Evolutionary conservation across 2,113 vertebrate genomes (phyloP), one percentile per base, ranked within the genome.

Genomic region (Malurus cyaneus): DNA sequence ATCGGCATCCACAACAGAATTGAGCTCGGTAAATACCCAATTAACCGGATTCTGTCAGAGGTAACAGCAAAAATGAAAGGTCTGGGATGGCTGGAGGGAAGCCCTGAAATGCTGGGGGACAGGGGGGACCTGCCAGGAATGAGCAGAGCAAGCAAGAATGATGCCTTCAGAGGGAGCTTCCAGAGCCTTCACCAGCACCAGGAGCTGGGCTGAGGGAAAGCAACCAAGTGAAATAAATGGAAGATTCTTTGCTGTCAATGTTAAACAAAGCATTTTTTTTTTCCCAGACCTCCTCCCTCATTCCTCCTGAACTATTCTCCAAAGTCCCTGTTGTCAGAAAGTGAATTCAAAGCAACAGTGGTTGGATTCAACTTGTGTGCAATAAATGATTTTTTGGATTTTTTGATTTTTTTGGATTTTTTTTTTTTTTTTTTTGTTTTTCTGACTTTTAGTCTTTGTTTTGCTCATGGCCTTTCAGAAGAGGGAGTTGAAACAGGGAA

Each of bases 1-100:
- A 88, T 78, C 88, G 95, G 93, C 82, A 95, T 92, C 94, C 93
- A 94, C 60, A 90, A 67, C 85, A 78, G 79, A 94, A 72, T 36
- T 54, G 79, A 95, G 85, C 90, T 94, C 9, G 0, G 93, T 92
- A 95, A 96, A 96, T 57, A 92, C 29, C 21, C 86, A 92, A 64
- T 96, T 88, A 92, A 83, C 64, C 0, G 0, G 41, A 49, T 61
- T 81, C 52, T 92, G 69, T 56, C 57, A 61, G 88, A 84, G 36
- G 47, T 0, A 21, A 56, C n/a, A 60, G 72, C 60, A 78, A 76
- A 70, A 86, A 78, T 7, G 14, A 32, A 49, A 62, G 20, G 39
- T 88, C 32, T n/a, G 26, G 52, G 52, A 44, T 0, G 1, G 46
- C 14, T 72, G 19, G 69, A 84, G 62, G 59, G 44, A 56, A 11